These are phyloP conservation scores for Cecidostiba fungosa DNA, from an alignment of 2,888 invertebrate species.

Conservation along the genomic window DNA sequence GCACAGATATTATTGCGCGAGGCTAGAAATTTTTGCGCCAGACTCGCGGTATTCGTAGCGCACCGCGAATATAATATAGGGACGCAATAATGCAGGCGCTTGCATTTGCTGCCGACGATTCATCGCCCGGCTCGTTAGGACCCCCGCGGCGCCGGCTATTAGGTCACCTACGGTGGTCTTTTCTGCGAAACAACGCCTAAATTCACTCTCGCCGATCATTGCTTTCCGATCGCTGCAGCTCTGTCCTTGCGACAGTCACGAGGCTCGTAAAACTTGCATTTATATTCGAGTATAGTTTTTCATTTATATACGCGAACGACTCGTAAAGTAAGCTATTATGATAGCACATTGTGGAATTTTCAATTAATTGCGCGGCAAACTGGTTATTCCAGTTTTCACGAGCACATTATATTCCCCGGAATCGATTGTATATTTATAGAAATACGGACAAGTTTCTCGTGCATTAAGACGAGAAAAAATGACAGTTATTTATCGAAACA, in stretches of 20 bases:
- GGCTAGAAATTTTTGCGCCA: constrained; percentile 74
- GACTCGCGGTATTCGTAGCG: constrained; percentile 76
- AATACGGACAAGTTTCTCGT: neutral
- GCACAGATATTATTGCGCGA: constrained; percentile 79
- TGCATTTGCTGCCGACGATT: constrained; percentile 53
- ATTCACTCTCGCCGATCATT: neutral
- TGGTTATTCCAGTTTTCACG: neutral
- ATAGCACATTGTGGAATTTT: neutral
- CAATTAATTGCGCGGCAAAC: neutral
- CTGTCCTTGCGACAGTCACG: neutral
- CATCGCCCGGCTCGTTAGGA: neutral
- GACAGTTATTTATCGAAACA: neutral
- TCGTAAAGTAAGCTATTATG: neutral
- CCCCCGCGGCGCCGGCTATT: constrained; percentile 58
- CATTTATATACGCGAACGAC: constrained; percentile 1
- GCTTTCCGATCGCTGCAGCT: neutral
- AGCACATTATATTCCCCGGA: neutral
- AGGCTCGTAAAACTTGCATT: neutral
- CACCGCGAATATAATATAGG: constrained; percentile 77
- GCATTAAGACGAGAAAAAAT: neutral
- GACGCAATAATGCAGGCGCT: constrained; percentile 77
- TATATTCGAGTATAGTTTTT: neutral
- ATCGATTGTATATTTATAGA: neutral
- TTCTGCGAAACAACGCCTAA: constrained; percentile 17
- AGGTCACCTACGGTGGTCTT: constrained; percentile 62